Conservation (phyloP, 2,888 invertebrate genomes). For the Yponomeuta sedellus region DNA sequence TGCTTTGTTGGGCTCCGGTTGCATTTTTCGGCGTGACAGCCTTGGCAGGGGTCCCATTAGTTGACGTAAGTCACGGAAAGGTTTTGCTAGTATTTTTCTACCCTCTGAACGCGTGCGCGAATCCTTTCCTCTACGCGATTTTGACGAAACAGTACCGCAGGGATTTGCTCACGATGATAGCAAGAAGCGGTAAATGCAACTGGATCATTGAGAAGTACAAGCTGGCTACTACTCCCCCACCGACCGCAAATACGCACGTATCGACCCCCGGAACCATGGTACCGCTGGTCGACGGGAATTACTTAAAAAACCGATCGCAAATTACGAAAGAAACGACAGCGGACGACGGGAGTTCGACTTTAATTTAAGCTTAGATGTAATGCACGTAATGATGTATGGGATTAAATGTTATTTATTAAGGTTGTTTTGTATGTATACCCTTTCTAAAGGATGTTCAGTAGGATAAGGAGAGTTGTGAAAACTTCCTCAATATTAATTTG, state of each 20-base stretch:
- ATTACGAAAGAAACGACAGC: slow-evolving; percentile 38
- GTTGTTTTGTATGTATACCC: background rate
- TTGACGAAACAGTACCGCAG: slow-evolving; percentile 90
- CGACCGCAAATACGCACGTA: slow-evolving; percentile 60
- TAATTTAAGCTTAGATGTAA: slow-evolving; percentile 33
- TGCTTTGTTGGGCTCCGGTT: slow-evolving; percentile 91
- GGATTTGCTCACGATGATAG: slow-evolving; percentile 81
- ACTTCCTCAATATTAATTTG: too few species aligned
- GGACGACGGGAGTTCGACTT: slow-evolving; percentile 43
- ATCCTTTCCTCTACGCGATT: slow-evolving; percentile 94
- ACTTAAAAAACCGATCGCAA: slow-evolving; percentile 48
- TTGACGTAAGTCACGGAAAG: slow-evolving; percentile 87
- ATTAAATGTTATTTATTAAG: slow-evolving; percentile 49
- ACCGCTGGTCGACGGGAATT: slow-evolving; percentile 50
- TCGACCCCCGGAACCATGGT: slow-evolving; percentile 51
- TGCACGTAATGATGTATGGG: slow-evolving; percentile 31
- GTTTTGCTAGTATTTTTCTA: slow-evolving; percentile 93
- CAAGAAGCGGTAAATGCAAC: slow-evolving; percentile 74
- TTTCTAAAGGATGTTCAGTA: too few species aligned
- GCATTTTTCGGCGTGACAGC: slow-evolving; percentile 93
- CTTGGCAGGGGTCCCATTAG: slow-evolving; percentile 87
- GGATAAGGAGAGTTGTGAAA: too few species aligned
- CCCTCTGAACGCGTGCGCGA: slow-evolving; percentile 93
- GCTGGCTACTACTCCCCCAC: slow-evolving; percentile 57
- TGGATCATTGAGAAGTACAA: slow-evolving; percentile 64